phyloP scores from a whole-genome alignment of 2,113 vertebrate genomes.

The Saimiri boliviensis region DNA sequence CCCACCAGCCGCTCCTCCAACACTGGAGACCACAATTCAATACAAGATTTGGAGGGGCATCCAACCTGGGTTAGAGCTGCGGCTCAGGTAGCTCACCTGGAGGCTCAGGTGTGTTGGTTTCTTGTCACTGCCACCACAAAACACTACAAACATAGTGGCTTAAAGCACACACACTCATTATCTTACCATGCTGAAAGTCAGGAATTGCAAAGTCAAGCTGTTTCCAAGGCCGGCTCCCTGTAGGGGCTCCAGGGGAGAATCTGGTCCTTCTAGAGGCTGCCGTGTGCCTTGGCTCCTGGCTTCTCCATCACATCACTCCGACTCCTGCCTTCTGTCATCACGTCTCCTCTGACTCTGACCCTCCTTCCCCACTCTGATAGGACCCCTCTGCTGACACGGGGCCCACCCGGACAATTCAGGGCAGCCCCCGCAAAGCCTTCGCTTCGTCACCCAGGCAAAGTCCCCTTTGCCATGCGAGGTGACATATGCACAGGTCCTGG shows the following conservation, averaged over 20 bases:
- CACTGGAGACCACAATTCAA: too few species aligned
- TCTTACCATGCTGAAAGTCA: not conserved
- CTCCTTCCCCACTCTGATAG: not conserved
- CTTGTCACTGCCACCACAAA: not conserved
- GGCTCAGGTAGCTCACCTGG: not conserved
- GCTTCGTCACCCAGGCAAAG: not conserved
- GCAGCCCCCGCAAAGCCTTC: rapidly evolving
- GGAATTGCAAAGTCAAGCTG: not conserved
- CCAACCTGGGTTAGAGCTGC: not conserved
- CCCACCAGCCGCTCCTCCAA: too few species aligned
- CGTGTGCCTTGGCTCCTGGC: rapidly evolving
- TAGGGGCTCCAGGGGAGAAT: not conserved
- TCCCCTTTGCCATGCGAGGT: rapidly evolving
- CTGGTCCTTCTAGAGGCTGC: rapidly evolving
- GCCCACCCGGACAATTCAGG: not conserved
- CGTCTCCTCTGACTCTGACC: too few species aligned
- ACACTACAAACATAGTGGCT: not conserved
- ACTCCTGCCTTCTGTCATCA: not conserved
- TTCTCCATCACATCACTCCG: rapidly evolving
- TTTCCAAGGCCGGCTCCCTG: too few species aligned
- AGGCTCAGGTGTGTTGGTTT: not conserved
- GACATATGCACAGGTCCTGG: rapidly evolving
- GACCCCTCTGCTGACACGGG: not conserved
- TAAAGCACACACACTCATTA: not conserved
- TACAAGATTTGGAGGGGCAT: too few species aligned